Percentiles rank a stretch among this genome's conserved stretches.
Conservation (phyloP, 2,888 invertebrate species). For the Apocheima hispidaria region DNA sequence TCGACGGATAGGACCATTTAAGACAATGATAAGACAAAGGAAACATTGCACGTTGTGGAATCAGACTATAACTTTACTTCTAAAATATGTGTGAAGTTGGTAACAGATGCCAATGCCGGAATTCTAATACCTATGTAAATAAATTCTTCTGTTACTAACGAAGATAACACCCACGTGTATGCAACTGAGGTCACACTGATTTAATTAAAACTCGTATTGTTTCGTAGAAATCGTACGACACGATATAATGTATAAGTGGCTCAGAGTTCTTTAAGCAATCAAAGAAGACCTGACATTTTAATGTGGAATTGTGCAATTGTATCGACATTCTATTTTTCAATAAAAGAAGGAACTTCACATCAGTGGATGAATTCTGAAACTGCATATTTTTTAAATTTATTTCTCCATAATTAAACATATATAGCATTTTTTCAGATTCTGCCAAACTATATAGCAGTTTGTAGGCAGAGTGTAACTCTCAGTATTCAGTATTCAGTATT, state of each 20-base stretch:
- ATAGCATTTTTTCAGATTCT: too few species aligned
- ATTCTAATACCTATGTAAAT: slow-evolving; percentile 4
- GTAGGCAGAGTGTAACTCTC: too few species aligned
- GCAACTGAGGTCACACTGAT: slow-evolving; percentile 14
- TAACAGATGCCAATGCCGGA: not conserved
- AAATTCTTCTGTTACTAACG: slow-evolving; percentile 12
- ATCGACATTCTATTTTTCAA: too few species aligned
- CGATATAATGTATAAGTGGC: not conserved
- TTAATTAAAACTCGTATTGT: slow-evolving; percentile 8
- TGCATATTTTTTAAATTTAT: too few species aligned
- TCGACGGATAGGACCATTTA: too few species aligned
- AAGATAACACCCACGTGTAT: not conserved
- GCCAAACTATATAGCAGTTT: too few species aligned
- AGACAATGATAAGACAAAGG: not conserved
- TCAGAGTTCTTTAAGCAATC: slow-evolving; percentile 5
- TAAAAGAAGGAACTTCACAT: too few species aligned
- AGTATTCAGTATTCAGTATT: too few species aligned
- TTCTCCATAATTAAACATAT: too few species aligned
- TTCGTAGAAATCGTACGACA: slow-evolving; percentile 20
- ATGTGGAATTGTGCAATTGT: too few species aligned
- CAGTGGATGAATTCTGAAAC: too few species aligned
- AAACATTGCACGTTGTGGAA: not conserved
- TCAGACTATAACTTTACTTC: too few species aligned
- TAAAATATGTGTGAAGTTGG: not conserved
- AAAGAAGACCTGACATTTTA: not conserved